These are phyloP conservation scores for Callosobruchus maculatus DNA, from an alignment of 2,888 invertebrate genomes.

Conservation along the genomic window DNA sequence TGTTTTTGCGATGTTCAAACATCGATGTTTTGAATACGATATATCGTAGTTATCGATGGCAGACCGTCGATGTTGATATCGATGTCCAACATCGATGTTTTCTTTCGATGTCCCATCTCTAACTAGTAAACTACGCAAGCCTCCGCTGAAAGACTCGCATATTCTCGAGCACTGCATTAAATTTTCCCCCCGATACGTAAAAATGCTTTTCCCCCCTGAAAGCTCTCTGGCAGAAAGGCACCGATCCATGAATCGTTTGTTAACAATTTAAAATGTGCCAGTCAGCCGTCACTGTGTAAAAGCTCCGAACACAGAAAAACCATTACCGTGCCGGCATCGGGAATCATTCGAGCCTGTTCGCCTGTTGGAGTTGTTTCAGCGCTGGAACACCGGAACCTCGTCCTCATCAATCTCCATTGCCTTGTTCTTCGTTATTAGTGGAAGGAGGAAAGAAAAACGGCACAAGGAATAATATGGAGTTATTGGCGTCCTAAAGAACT, in stretches of 20 bases:
- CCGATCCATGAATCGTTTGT: neutral
- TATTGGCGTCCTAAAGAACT: neutral
- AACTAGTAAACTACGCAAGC: too few species aligned
- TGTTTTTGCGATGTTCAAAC: too few species aligned
- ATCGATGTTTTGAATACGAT: too few species aligned
- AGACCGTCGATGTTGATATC: too few species aligned
- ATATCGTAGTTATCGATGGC: too few species aligned
- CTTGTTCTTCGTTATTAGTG: neutral
- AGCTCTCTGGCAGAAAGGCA: neutral
- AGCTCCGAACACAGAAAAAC: neutral
- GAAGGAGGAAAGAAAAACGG: neutral
- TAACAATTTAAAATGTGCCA: neutral
- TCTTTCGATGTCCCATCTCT: too few species aligned
- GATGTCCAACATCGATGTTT: too few species aligned
- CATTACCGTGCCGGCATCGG: neutral
- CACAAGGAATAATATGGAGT: neutral
- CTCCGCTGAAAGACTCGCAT: too few species aligned
- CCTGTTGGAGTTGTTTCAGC: neutral
- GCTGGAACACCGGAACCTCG: neutral
- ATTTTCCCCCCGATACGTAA: neutral
- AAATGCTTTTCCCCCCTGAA: neutral
- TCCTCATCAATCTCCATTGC: neutral
- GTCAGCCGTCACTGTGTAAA: neutral
- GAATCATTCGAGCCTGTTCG: neutral
- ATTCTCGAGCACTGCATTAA: too few species aligned